These are phyloP conservation scores for Theodoxus fluviatilis DNA, from an alignment of 2,888 invertebrate species.

Conservation along the genomic window DNA sequence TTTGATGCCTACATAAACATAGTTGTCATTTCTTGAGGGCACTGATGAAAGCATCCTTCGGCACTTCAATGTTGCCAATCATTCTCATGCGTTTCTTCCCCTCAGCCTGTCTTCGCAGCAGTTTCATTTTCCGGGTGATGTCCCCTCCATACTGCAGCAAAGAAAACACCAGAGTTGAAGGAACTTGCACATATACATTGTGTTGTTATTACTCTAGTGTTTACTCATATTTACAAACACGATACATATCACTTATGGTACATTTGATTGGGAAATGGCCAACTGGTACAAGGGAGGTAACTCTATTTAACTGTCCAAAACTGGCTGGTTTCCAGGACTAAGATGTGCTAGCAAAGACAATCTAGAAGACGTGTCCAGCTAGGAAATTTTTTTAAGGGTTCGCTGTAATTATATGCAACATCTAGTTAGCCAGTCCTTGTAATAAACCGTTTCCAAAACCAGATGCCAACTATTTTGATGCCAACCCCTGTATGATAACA, in stretches of 20 bases:
- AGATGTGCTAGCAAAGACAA: too few species aligned
- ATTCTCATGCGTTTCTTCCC: conserved; percentile 93
- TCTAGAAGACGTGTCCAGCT: too few species aligned
- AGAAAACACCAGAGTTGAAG: conserved; percentile 4
- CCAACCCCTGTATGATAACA: too few species aligned
- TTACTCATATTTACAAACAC: neutral
- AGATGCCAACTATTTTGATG: too few species aligned
- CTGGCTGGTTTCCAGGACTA: too few species aligned
- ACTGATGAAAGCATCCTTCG: conserved; percentile 91
- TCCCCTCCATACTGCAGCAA: conserved; percentile 80
- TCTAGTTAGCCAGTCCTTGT: too few species aligned
- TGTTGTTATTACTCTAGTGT: neutral
- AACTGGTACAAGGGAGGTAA: too few species aligned
- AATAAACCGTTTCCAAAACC: too few species aligned
- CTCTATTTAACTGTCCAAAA: too few species aligned
- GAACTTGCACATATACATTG: neutral
- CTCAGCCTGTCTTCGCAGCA: conserved; percentile 87
- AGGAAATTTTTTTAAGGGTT: too few species aligned
- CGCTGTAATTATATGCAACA: too few species aligned
- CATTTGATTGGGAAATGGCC: neutral
- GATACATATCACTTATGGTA: neutral
- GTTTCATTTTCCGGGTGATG: conserved; percentile 85
- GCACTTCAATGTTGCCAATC: conserved; percentile 89
- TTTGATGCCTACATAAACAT: too few species aligned
- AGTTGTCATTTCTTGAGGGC: conserved; percentile 74